Base-by-base conservation (phyloP, 2,113 vertebrate genomes). In the Alectura lathami region DNA sequence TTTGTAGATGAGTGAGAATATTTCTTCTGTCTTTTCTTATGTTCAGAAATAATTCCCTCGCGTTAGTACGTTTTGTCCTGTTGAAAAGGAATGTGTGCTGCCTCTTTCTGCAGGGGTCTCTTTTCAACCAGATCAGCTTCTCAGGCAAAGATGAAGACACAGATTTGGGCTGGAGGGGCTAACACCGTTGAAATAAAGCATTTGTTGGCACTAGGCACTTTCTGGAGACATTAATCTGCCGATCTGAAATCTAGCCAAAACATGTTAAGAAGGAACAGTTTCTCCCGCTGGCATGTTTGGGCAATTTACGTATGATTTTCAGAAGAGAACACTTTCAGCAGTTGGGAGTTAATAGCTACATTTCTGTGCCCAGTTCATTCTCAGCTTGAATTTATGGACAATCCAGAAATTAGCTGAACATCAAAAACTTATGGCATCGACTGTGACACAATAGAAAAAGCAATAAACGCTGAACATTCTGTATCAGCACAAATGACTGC, bases 391-490 rank as follows among this genome's bases (percentile, higher is more conserved):
- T 77, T 96, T 89, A 62, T 12, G 27, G 54, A 23, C 36, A 47
- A 5, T 70, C 34, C 42, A 50, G 59, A 63, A 77, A 51, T 89
- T 40, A 45, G 47, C 83, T 86, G 72, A 69, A 59, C 38, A 36
- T 42, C 38, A 86, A 73, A 66, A 86, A 12, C 73, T 42, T 42
- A 6, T 43, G 75, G 5, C 62, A 66, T 43, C 69, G 74, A 57
- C 36, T 10, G 7, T 10, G 16, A 30, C 42, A 57, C 27, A 63
- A 26, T 11, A 67, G 26, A 57, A 91, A 82, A 87, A 16, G 40
- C 0, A 36, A 60, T 72, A 88, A 72, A 29, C 21, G 48, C 69
- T 3, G 7, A 83, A 48, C 0, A 0, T 53, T 94, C 40, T 4
- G 17, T 47, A 47, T 64, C 64, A 62, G 40, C 57, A 8, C 8